Percentiles rank a stretch among this genome's conserved stretches.
Conservation (phyloP, 2,888 invertebrate genomes). For the Elysia crispata region DNA sequence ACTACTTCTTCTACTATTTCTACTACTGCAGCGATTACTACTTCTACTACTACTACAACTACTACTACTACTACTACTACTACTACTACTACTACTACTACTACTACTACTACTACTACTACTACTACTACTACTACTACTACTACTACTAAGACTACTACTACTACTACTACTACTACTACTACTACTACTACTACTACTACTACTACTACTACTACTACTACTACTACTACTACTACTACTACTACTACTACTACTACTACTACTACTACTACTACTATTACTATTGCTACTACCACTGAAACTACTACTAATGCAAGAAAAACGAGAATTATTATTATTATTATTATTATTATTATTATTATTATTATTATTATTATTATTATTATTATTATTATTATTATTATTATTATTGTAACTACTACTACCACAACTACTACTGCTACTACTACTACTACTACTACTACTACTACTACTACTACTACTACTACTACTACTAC, state of each 20-base stretch:
- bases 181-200: too few species aligned
- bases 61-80: too few species aligned
- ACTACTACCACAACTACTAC: too few species aligned
- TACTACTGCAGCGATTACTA: too few species aligned
- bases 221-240: not conserved
- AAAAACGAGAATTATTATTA: not conserved
- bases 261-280: constrained; percentile 3
- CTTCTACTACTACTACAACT: too few species aligned
- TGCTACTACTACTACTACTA: not conserved
- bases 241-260: constrained; percentile 1
- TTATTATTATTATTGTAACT: not conserved
- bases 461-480: not conserved
- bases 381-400: not conserved
- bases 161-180: too few species aligned
- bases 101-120: not conserved
- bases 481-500: not conserved
- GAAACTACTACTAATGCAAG: not conserved
- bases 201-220: not conserved
- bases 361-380: not conserved
- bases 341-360: not conserved
- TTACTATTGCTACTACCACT: not conserved
- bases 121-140: too few species aligned
- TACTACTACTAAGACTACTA: too few species aligned
- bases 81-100: too few species aligned
- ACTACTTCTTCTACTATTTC: too few species aligned